Conservation (phyloP, 2,888 invertebrate species). For the Drosophila meridiana region DNA sequence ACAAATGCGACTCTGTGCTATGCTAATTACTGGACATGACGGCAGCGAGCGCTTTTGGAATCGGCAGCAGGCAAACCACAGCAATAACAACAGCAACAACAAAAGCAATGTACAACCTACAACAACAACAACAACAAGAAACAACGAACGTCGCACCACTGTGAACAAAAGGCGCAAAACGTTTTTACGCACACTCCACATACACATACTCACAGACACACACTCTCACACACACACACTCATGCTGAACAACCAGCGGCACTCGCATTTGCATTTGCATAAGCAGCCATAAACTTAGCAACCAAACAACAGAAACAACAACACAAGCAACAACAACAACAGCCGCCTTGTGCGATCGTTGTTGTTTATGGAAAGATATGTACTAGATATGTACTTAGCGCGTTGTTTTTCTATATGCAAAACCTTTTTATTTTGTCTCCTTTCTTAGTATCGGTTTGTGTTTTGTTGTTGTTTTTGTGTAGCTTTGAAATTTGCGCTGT, state of each 20-base stretch:
- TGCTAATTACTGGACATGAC: slow-evolving; percentile 81
- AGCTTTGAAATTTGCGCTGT: slow-evolving; percentile 18
- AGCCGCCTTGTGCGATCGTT: slow-evolving; percentile 36
- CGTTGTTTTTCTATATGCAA: slow-evolving; percentile 27
- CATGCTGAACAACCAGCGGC: slow-evolving; percentile 19
- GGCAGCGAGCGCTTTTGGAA: slow-evolving; percentile 66
- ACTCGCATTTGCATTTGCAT: slow-evolving; percentile 73
- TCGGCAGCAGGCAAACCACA: slow-evolving; percentile 40
- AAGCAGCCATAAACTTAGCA: slow-evolving; percentile 73
- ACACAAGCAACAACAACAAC: slow-evolving; percentile 15
- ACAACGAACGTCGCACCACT: slow-evolving; percentile 52
- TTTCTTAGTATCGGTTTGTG: slow-evolving; percentile 29
- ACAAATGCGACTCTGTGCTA: slow-evolving; percentile 72
- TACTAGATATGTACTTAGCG: slow-evolving; percentile 44
- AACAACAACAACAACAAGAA: slow-evolving; percentile 9
- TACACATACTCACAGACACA: not conserved
- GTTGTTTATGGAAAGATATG: slow-evolving; percentile 38
- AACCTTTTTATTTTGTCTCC: slow-evolving; percentile 36
- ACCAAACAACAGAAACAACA: slow-evolving; percentile 26
- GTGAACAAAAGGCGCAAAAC: slow-evolving; percentile 79
- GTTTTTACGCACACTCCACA: slow-evolving; percentile 74
- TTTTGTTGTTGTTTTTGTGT: slow-evolving; percentile 11
- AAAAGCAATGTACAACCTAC: slow-evolving; percentile 5
- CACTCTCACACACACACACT: not conserved
- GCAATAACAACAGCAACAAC: slow-evolving; percentile 14